Base-by-base conservation (phyloP, 2,888 invertebrate genomes). In the Trachelus troglodyta region DNA sequence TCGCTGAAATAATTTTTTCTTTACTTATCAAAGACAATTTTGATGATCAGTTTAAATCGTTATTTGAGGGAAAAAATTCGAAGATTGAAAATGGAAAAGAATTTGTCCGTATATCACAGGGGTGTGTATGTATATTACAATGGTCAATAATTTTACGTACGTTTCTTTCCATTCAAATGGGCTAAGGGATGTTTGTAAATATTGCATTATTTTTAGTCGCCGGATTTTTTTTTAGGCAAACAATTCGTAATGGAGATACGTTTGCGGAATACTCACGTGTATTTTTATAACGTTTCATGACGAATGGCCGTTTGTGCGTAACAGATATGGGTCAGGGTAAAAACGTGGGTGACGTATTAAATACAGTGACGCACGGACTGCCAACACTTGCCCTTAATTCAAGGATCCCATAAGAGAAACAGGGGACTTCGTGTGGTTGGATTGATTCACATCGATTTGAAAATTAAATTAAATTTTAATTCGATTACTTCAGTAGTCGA, bases 251-350 rank as follows among this genome's bases (percentile, higher is more conserved):
- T 23, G 23, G 56, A 6, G 23, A 56, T 23, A 56, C 23, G 23
- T 9, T 56, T 56, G 56, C 56, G 23, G 40, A 23, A 56, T 23
- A 56, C 23, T 56, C 23, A 9, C 9, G 23, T 23, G 23, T 56
- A 56, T 56, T 56, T 56, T 56, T 40, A 23, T 31, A 56, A 35
- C 37, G 31, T 69, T 56, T 37, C 33, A 31, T 69, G 11, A 15
- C 74, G 74, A 75, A 80, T 76, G n/a, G 73, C 77, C 77, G 73
- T 79, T 77, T 80, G 74, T 78, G 75, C 79, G 73, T 75, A 75
- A 15, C 71, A 40, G 79, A 83, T 82, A 73, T 78, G 77, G 83
- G 84, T 81, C 84, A 84, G 81, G 83, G 83, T 81, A 77, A 79
- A 81, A 80, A 79, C 78, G 80, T 74, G 77, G 73, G 77, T 79